Conservation (phyloP, 2,797 vertebrate species). For the Sparus aurata region DNA sequence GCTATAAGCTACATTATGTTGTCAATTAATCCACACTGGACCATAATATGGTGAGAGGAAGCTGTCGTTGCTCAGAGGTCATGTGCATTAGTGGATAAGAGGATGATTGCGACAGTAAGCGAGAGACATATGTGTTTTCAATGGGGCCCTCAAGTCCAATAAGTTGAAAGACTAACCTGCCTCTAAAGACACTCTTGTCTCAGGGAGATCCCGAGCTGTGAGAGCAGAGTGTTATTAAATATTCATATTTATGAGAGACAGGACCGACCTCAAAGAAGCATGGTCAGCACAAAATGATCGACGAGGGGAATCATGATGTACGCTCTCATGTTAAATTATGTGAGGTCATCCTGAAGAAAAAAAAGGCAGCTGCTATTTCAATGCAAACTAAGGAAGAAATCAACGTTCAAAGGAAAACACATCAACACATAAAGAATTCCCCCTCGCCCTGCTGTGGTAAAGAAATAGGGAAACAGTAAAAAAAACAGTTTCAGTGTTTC, state of each 20-base stretch:
- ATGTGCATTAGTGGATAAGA: slow-evolving; percentile 9
- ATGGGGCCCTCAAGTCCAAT: not conserved
- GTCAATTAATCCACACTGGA: not conserved
- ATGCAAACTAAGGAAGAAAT: not conserved
- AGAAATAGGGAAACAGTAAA: not conserved
- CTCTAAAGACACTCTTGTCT: not conserved
- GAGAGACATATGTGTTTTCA: slow-evolving; percentile 11
- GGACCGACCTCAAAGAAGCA: slow-evolving; percentile 21
- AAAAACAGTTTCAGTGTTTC: not conserved
- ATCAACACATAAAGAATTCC: not conserved
- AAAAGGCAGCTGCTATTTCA: not conserved
- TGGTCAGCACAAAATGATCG: slow-evolving; percentile 31
- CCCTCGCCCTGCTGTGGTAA: not conserved
- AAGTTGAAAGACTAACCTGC: not conserved
- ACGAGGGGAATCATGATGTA: not conserved
- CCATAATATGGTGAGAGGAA: not conserved
- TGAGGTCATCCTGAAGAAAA: not conserved
- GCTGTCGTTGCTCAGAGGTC: not conserved
- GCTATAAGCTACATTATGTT: not conserved
- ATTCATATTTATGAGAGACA: slow-evolving; percentile 40
- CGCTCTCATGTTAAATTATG: slow-evolving; percentile 5
- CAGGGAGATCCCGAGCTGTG: slow-evolving; percentile 16
- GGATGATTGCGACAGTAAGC: not conserved
- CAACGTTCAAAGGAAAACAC: not conserved
- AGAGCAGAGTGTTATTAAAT: slow-evolving; percentile 41